A percentile compares a stretch with the other conserved stretches of the same genome.
Evolutionary conservation across 2,113 vertebrate genomes (phyloP).

Genomic region (Litocranius walleri): DNA sequence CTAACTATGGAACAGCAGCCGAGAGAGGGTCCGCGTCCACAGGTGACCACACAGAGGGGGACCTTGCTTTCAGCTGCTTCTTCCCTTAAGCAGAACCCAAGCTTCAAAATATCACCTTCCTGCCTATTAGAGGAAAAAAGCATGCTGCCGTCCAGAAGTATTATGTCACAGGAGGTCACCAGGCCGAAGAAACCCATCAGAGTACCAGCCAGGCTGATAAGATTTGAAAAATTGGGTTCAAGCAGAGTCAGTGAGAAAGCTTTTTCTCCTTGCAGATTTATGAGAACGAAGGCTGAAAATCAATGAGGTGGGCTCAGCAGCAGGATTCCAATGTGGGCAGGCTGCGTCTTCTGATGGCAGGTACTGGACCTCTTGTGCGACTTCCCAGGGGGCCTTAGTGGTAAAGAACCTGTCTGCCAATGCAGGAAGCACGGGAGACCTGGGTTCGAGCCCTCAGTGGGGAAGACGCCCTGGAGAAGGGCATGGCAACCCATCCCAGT

Average conservation of each 20-base stretch:
- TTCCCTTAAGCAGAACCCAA: not conserved
- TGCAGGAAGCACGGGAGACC: not conserved
- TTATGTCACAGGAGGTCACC: not conserved
- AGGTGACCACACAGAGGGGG: not conserved
- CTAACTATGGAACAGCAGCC: not conserved
- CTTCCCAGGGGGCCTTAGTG: not conserved
- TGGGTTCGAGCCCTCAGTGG: not conserved
- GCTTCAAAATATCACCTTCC: not conserved
- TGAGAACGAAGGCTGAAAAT: not conserved
- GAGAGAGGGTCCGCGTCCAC: not conserved
- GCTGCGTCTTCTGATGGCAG: fast-evolving
- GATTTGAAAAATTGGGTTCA: not conserved
- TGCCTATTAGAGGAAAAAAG: not conserved
- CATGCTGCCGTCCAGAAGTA: fast-evolving
- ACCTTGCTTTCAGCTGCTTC: not conserved
- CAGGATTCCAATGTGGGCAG: not conserved
- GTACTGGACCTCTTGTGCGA: fast-evolving
- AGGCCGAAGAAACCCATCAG: not conserved
- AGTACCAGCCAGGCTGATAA: not conserved
- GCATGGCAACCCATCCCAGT: not conserved
- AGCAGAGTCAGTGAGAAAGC: not conserved
- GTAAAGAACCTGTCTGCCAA: not conserved
- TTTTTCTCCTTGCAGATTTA: not conserved
- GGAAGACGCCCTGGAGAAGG: not conserved
- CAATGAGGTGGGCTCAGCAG: fast-evolving